Conservation (phyloP, 2,888 invertebrate genomes). For the Orthonevra nobilis region DNA sequence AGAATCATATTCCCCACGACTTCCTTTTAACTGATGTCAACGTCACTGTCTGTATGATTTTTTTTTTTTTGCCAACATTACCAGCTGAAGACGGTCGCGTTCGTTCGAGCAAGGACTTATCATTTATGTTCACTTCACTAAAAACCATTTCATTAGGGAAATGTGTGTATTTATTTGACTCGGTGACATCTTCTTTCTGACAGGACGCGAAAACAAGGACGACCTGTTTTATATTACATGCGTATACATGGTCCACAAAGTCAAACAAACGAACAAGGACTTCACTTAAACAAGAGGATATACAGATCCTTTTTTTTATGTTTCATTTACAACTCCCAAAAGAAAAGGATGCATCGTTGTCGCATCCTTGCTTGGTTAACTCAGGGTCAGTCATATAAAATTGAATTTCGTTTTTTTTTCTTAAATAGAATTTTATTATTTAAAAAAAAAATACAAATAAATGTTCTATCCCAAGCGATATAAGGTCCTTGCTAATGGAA, state of each 20-base stretch:
- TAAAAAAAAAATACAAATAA: no score
- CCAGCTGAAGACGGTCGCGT: not conserved
- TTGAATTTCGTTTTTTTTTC: slow-evolving; percentile 4
- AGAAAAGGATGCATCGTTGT: not conserved
- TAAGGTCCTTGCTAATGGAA: slow-evolving; percentile 47
- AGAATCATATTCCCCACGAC: no score
- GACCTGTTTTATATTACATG: slow-evolving; percentile 6
- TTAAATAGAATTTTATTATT: not conserved
- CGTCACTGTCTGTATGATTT: slow-evolving; percentile 3
- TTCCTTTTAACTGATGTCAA: slow-evolving; percentile 12
- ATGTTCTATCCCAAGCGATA: slow-evolving; percentile 27
- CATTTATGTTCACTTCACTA: slow-evolving; percentile 38
- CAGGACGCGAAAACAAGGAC: slow-evolving; percentile 8
- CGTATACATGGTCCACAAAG: slow-evolving; percentile 38
- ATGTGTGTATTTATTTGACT: slow-evolving; percentile 38
- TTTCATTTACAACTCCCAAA: slow-evolving; percentile 21
- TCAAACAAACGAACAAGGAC: slow-evolving; percentile 61
- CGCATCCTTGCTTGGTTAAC: not conserved
- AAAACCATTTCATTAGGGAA: slow-evolving; percentile 47
- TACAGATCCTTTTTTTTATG: slow-evolving; percentile 39
- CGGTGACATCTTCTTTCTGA: slow-evolving; percentile 23
- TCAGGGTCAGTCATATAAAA: slow-evolving; percentile 45
- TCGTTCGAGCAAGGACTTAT: slow-evolving; percentile 30
- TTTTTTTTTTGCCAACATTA: slow-evolving; percentile 5
- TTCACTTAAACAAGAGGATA: slow-evolving; percentile 15